These are phyloP conservation scores for Erinaceus europaeus DNA, from an alignment of 2,113 vertebrate genomes.

Conservation along the genomic window DNA sequence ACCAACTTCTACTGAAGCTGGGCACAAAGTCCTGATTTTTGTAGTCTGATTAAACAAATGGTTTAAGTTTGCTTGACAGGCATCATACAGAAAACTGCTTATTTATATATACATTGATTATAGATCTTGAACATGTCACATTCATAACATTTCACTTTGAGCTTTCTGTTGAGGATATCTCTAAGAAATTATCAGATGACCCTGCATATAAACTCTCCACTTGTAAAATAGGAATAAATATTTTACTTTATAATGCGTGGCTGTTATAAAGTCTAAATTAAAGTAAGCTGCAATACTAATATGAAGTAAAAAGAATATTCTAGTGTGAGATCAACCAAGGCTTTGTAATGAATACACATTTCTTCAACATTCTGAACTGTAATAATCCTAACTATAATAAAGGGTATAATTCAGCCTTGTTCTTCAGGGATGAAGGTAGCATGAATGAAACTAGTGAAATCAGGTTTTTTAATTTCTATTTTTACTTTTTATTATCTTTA, in stretches of 20 bases:
- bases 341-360: background rate
- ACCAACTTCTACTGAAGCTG: background rate
- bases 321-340: background rate
- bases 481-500: too few species aligned
- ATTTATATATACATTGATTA: background rate
- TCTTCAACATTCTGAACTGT: background rate
- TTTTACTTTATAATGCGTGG: background rate
- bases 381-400: background rate
- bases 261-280: background rate
- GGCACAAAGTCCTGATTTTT: background rate
- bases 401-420: background rate
- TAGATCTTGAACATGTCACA: background rate
- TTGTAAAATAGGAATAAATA: background rate
- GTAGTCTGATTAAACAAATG: background rate
- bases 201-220: background rate
- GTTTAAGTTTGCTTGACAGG: background rate
- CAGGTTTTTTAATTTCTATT: too few species aligned
- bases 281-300: background rate
- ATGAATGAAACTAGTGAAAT: background rate
- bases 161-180: background rate
- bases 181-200: background rate
- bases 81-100: background rate
- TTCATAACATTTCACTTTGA: background rate
- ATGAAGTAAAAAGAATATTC: background rate
- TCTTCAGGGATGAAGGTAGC: background rate